Base-by-base conservation (phyloP, 2,888 invertebrate genomes). In the Agriotes lineatus region DNA sequence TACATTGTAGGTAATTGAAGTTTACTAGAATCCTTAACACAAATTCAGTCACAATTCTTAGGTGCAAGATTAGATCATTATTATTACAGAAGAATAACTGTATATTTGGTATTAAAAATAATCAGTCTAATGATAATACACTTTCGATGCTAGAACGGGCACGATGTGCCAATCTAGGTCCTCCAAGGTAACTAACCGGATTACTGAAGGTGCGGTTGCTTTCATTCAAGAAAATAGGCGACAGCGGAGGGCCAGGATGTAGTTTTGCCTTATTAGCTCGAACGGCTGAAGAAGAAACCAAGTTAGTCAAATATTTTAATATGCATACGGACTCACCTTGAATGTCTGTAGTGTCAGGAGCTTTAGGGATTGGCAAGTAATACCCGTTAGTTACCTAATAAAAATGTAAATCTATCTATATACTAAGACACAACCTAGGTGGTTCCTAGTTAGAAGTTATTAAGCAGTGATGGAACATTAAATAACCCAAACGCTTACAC, bases 151-250 rank as follows among this genome's bases (percentile, higher is more conserved):
- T 91, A 76, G 86, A 86, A 77, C 87, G 85, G 12, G 85, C 86
- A 75, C 81, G 82, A 45, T 85, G 78, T 71, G 82, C 81, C 72
- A 90, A 80, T 73, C 86, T 84, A 10, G 90, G 90, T 63, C 90
- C 91, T 69, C 91, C 91, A 75, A 92, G 84, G 82, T 91, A 91
- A 82, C 90, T 91, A 77, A 91, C 85, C 48, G 91, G 91, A 85
- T 91, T 91, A 69, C 85, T 86, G 81, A 88, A 91, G 72, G 85
- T 87, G 72, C 89, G 83, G 64, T 84, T 86, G 66, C 85, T 82
- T 57, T 87, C 87, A 68, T 86, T 85, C 37, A 90, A 81, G 77
- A 85, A 89, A 61, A 88, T 82, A 30, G 90, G 89, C 35, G 85
- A 80, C 44, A 79, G n/a, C n/a, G n/a, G 9, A 6, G 52, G 18